Evolutionary conservation across 2,797 vertebrate species (phyloP).

Genomic region (Huso huso): DNA sequence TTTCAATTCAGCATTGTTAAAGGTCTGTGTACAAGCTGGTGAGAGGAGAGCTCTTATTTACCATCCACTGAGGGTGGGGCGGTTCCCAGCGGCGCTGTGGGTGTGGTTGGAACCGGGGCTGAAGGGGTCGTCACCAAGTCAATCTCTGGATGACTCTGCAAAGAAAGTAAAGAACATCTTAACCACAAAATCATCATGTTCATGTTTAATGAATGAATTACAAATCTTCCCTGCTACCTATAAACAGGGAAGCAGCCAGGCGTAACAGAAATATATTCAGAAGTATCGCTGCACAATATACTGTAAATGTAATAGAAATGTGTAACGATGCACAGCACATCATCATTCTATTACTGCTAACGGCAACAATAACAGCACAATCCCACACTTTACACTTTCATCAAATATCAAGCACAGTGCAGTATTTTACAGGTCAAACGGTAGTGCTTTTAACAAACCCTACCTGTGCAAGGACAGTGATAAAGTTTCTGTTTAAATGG

Average conservation of each 20-base stretch:
- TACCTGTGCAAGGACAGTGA: conserved; percentile 94
- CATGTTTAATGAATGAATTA: no score
- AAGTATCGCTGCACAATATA: no score
- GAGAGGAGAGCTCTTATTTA: conserved; percentile 37
- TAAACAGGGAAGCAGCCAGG: background rate
- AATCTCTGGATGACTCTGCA: conserved; percentile 92
- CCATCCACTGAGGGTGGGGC: conserved; percentile 87
- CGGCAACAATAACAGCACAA: no score
- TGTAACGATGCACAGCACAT: no score
- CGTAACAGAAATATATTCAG: background rate
- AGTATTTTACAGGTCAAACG: background rate
- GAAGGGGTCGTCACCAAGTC: conserved; percentile 68
- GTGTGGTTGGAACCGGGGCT: conserved; percentile 69
- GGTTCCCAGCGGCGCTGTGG: conserved; percentile 84
- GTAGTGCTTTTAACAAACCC: conserved; percentile 16
- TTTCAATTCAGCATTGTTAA: no score
- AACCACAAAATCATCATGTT: no score
- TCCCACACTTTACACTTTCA: no score
- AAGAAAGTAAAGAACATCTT: background rate
- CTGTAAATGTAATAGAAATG: no score
- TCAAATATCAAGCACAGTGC: no score
- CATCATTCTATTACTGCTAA: no score
- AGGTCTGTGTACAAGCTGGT: no score
- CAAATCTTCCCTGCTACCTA: no score
- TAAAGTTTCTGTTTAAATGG: conserved; percentile 96